phyloP scores from a whole-genome alignment of 2,888 invertebrate genomes.

The Plebejus argus region DNA sequence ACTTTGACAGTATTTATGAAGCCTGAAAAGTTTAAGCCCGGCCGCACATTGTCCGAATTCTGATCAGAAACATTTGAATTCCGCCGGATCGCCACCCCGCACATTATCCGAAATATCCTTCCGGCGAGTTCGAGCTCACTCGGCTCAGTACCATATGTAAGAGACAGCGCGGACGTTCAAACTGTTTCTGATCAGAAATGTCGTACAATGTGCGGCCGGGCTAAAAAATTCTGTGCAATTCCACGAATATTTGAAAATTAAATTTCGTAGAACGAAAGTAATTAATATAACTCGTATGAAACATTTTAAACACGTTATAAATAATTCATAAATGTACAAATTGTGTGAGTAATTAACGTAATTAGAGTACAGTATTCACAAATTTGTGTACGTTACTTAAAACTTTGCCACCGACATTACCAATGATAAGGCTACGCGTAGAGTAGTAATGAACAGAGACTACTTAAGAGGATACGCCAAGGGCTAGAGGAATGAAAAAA shows the following conservation, averaged over 20 bases:
- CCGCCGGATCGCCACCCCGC: too few relatives aligned
- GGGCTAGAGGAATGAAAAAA: too few relatives aligned
- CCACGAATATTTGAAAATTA: not conserved
- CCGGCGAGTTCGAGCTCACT: too few relatives aligned
- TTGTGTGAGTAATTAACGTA: slow-evolving; percentile 22
- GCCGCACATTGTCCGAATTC: too few relatives aligned
- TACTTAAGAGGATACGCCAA: too few relatives aligned
- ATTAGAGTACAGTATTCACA: slow-evolving; percentile 26
- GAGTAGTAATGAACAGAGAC: not conserved
- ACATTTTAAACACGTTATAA: slow-evolving; percentile 11
- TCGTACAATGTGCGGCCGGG: too few relatives aligned
- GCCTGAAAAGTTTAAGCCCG: not conserved
- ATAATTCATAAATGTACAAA: slow-evolving; percentile 15
- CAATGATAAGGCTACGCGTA: slow-evolving; percentile 21
- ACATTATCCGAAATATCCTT: too few relatives aligned
- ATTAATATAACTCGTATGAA: not conserved
- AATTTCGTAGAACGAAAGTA: slow-evolving; percentile 8
- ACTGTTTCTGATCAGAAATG: too few relatives aligned
- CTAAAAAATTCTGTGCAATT: not conserved
- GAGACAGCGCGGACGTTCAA: too few relatives aligned
- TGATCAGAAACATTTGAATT: too few relatives aligned
- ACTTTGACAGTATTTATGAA: not conserved
- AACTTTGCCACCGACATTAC: slow-evolving; percentile 27
- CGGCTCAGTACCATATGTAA: too few relatives aligned
- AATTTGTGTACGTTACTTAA: slow-evolving; percentile 27